phyloP scores from a whole-genome alignment of 2,888 invertebrate genomes.

The Branchellion lobata region DNA sequence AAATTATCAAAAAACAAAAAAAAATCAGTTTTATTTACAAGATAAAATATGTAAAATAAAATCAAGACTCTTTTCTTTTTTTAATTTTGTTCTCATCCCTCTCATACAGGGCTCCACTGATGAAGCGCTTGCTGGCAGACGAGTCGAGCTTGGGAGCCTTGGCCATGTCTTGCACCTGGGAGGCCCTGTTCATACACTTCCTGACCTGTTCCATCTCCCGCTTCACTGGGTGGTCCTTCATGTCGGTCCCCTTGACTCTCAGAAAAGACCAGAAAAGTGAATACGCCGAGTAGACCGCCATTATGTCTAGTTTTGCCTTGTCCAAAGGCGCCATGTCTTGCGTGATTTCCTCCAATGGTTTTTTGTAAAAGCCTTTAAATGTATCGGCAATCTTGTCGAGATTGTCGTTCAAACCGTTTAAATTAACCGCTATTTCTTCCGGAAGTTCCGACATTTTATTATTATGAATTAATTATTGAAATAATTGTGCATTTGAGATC shows the following conservation, averaged over 20 bases:
- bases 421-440: background rate
- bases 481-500: background rate
- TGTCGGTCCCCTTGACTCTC: background rate
- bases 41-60: no score
- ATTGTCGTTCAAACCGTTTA: slow-evolving; percentile 25
- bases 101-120: slow-evolving; percentile 9
- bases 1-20: no score
- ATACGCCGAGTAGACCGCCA: slow-evolving; percentile 10
- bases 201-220: background rate
- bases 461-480: no score
- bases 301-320: slow-evolving; percentile 29
- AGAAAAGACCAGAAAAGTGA: slow-evolving; percentile 31
- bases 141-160: slow-evolving; percentile 36
- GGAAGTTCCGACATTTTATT: background rate
- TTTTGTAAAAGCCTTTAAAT: background rate
- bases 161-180: slow-evolving; percentile 10
- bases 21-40: no score
- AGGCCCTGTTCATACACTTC: slow-evolving; percentile 6
- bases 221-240: background rate
- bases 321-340: slow-evolving; percentile 17
- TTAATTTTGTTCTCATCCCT: background rate
- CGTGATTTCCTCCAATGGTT: background rate
- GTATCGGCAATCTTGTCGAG: background rate
- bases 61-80: background rate
- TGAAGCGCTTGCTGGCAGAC: slow-evolving; percentile 31